Evolutionary conservation across 2,113 vertebrate species (phyloP), one percentile per base, ranked within the genome.

Genomic region (Clarias batrachus): DNA sequence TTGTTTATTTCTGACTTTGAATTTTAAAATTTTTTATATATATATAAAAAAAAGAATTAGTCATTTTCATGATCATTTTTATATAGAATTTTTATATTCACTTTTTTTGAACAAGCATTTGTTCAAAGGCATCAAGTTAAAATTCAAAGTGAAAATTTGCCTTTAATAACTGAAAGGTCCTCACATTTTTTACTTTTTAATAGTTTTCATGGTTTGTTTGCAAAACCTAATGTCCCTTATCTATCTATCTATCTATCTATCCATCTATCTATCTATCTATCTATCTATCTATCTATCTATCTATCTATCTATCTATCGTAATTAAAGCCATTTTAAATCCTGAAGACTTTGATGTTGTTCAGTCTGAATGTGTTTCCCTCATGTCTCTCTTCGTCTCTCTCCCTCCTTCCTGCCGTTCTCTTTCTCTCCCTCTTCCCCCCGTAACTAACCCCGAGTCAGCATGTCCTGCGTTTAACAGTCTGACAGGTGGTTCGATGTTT

Each of bases 401-500:
- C 17, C 7, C 11, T 23, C 21, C 16, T 37, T 7, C 19, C 37
- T 11, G 10, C 3, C 12, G 25, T 21, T 48, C 25, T 48, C 27
- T 54, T 48, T 77, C 0, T 30, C 73, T 48, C 23, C 52, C 25
- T 77, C 52, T 25, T 16, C 13, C 3, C 10, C 54, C 0, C 10
- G 25, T 54, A 16, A 56, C 23, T n/a, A 3, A 54, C 48, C 3
- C 14, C 21, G 54, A 1, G 54, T 80, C 14, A 4, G 56, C 33
- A 27, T 60, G 77, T 59, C 25, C 52, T 30, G 76, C 27, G 4
- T 79, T 79, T 59, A 79, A 79, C 76, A 59, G n/a, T 57, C 25
- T 30, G 59, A 80, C 77, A 80, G 77, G 77, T 80, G 77, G 77
- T 80, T 30, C 59, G 77, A 56, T 33, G 56, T 60, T 80, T 80